Evolutionary conservation across 2,888 invertebrate species (phyloP).

Genomic region (Napeogenes inachia): DNA sequence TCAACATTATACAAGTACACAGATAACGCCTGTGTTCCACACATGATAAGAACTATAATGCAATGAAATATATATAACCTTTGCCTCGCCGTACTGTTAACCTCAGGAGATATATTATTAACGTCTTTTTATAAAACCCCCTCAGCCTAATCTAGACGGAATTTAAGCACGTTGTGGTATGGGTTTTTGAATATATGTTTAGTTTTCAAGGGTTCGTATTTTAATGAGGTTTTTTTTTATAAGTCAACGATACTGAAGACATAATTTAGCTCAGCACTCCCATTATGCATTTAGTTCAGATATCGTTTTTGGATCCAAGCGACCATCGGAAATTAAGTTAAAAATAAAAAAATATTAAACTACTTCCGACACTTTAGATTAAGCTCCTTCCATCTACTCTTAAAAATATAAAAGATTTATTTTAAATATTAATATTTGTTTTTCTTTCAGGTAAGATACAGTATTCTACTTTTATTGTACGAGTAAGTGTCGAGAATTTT

Average conservation of each 20-base stretch:
- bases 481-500: background rate
- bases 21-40: slow-evolving; percentile 9
- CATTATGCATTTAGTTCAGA: background rate
- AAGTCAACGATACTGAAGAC: background rate
- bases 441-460: slow-evolving; percentile 19
- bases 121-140: slow-evolving; percentile 43
- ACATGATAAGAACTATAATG: slow-evolving; percentile 13
- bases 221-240: background rate
- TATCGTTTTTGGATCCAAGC: background rate
- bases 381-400: too few relatives aligned
- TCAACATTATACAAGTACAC: background rate
- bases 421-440: background rate
- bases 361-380: too few relatives aligned
- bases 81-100: slow-evolving; percentile 37
- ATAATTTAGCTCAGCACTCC: background rate
- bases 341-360: too few relatives aligned
- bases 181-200: slow-evolving; percentile 16
- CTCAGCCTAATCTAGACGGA: slow-evolving; percentile 25
- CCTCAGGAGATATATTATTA: slow-evolving; percentile 58
- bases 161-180: slow-evolving; percentile 22
- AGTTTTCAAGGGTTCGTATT: slow-evolving; percentile 7
- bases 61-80: slow-evolving; percentile 6
- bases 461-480: background rate
- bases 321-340: too few relatives aligned
- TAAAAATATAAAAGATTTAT: background rate